Evolutionary conservation across 2,113 vertebrate genomes (phyloP), one percentile per base, ranked within the genome.

Genomic region (Dromas ardeola): DNA sequence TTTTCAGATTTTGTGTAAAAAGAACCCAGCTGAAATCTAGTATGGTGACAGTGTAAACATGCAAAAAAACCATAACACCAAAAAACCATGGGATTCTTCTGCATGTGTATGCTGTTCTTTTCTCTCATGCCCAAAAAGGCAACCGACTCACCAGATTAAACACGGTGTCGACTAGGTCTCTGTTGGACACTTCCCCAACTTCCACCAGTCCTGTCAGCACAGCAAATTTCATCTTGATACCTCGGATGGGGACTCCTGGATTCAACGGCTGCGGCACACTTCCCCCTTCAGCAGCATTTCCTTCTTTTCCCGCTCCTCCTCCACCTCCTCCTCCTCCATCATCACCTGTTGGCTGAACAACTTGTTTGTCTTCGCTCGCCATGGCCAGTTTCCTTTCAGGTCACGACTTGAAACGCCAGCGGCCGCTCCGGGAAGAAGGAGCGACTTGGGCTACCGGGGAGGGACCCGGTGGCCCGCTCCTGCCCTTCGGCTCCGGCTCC

Each of bases 181-280:
- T 98, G 92, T 98, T 99, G 95, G 99, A 98, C 73, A 99, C 99
- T 98, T 99, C 99, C 25, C 99, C 99, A 91, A 99, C 99, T 98
- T 99, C 99, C 95, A 99, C 97, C 96, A 99, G 97, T 8, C 99
- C 99, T 1, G 98, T 98, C 56, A 99, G 98, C 92, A 99, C 99
- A 2, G 99, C 99, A 50, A 99, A 99, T 97, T 99, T 99, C 99
- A 99, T 99, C 86, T 96, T 88, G 95, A 99, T 99, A 11, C 99
- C 99, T 97, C 99, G 98, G 92, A 99, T 99, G 32, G 99, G 99
- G 67, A 99, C 97, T 23, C 97, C 98, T 3, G 99, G 99, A 81
- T 98, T 98, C 95, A 99, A 94, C n/a, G 98, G 97, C 86, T 96
- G 97, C 94, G 96, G 59, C 14, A 91, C 81, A 5, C 86, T 87